These are phyloP conservation scores for Perognathus longimembris DNA, from an alignment of 2,113 vertebrate genomes.

Conservation along the genomic window DNA sequence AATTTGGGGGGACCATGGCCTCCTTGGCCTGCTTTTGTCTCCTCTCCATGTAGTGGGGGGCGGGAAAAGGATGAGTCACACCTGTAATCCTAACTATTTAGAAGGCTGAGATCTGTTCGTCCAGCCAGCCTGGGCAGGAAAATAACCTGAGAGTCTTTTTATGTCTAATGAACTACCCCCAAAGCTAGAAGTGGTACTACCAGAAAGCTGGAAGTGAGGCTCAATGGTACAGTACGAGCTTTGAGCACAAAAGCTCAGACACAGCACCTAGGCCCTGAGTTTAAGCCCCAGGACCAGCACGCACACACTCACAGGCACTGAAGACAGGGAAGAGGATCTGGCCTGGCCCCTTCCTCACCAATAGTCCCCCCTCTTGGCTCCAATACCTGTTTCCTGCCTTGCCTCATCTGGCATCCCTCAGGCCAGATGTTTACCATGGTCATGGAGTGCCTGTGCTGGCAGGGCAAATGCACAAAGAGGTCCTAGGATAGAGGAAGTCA, in stretches of 20 bases:
- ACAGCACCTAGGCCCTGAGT: no score
- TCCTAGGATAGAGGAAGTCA: background rate
- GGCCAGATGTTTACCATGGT: background rate
- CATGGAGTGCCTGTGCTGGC: background rate
- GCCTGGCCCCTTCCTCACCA: background rate
- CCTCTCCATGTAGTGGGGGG: background rate
- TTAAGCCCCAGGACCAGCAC: no score
- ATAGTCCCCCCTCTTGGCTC: background rate
- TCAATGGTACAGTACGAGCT: no score
- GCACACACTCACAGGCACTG: no score
- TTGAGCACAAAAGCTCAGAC: no score
- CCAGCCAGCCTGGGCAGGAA: no score
- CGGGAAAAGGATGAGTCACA: background rate
- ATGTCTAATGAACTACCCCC: no score
- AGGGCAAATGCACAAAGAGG: background rate
- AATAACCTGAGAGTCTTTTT: no score
- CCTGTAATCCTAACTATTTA: no score
- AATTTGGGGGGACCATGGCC: background rate
- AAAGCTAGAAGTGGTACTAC: no score
- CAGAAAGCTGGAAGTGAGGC: no score
- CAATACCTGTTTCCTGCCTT: background rate
- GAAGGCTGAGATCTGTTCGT: no score
- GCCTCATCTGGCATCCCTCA: background rate
- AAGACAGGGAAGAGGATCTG: background rate
- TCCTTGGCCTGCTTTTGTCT: background rate